Evolutionary conservation across 2,797 vertebrate genomes (phyloP), one percentile per base, ranked within the genome.

Genomic region (Sarcoramphus papa): DNA sequence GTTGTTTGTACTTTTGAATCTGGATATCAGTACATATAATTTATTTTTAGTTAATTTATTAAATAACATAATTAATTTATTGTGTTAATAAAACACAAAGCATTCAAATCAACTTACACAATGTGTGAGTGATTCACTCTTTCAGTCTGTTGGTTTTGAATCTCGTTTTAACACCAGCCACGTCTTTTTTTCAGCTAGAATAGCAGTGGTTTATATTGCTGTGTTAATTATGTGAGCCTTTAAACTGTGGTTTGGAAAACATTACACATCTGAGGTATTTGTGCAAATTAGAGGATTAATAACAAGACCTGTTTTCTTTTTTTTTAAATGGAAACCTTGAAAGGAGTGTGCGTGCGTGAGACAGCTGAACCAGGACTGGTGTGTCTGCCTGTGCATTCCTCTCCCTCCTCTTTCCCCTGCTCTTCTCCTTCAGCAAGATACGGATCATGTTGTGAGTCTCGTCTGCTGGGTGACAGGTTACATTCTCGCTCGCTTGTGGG

Each of bases 211-310:
- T 96, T 85, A 56, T 88, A 75, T 37, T 80, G 75, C 73, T 88
- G 50, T 75, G 57, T 88, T 94, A 95, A 95, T 94, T 94, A 91
- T 27, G 65, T 78, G 43, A 81, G 51, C 82, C 69, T 88, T 96
- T 86, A 93, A 96, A 75, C 43, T 81, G 84, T 75, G 91, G 88
- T 90, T 95, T 94, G 94, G 93, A 97, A 95, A 96, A 91, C 85
- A 91, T 92, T 88, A 91, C 76, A 67, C 68, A 78, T 81, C 75
- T 73, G 84, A 92, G 63, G 65, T 51, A 88, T 88, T 93, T 88
- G 91, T 88, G 85, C 92, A 94, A 90, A 96, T 94, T 96, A 92
- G 31, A 24, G 69, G 51, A 92, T 94, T 95, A 95, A 95, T 95
- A 84, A 85, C 59, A 79, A 74, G 81, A 65, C 21, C 24, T 43